Percentiles rank a stretch among this genome's conserved stretches.
Evolutionary conservation across 2,888 invertebrate genomes (phyloP).

Genomic region (Drosophila affinis): DNA sequence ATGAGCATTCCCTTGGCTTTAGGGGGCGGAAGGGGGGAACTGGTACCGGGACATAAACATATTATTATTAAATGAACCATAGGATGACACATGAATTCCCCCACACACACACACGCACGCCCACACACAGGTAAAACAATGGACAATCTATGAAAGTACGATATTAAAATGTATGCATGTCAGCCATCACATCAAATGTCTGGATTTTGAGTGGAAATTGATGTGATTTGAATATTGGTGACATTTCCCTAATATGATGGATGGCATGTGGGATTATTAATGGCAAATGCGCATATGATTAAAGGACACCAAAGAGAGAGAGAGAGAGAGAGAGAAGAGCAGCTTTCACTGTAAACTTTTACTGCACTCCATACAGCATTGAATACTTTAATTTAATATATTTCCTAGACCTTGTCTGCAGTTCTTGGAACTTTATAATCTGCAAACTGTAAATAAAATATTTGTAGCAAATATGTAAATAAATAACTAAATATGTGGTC

Average conservation of each 20-base stretch:
- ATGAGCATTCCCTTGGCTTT: conserved; percentile 3
- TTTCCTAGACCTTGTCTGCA: too few relatives aligned
- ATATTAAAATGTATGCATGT: not conserved
- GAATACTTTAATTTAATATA: too few relatives aligned
- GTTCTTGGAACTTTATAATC: not conserved
- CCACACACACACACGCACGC: not conserved
- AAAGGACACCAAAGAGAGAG: too few relatives aligned
- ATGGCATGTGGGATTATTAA: not conserved
- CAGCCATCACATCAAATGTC: conserved; percentile 18
- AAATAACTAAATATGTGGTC: too few relatives aligned
- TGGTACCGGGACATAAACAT: not conserved
- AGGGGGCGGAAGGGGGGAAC: too few relatives aligned
- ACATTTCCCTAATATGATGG: not conserved
- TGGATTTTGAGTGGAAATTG: conserved; percentile 8
- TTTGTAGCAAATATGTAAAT: not conserved
- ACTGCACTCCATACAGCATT: too few relatives aligned
- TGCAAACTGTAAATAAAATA: too few relatives aligned
- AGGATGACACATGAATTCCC: conserved; percentile 1
- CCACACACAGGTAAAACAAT: conserved; percentile 9
- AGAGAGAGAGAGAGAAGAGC: too few relatives aligned
- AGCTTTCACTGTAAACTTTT: too few relatives aligned
- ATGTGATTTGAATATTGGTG: not conserved
- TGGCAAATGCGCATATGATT: too few relatives aligned
- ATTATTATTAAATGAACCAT: not conserved
- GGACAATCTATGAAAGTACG: conserved; percentile 8